Percentiles rank a stretch among this genome's conserved stretches.
These are phyloP conservation scores for Ceyx cyanopectus DNA, from an alignment of 2,113 vertebrate species.

Conservation along the genomic window DNA sequence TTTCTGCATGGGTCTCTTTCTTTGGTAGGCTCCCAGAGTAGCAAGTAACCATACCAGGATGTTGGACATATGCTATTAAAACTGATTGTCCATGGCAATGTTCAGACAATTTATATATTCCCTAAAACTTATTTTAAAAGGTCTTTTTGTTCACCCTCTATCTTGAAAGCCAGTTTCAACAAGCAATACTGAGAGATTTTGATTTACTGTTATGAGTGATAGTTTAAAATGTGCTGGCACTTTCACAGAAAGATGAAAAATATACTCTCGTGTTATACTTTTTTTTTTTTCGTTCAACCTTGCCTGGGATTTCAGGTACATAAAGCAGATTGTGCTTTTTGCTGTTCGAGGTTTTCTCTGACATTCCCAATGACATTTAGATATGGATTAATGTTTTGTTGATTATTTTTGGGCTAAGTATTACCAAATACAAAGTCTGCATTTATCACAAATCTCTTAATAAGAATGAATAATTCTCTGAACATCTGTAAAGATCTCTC, in stretches of 20 bases:
- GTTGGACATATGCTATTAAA: constrained; percentile 24
- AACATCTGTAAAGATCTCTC: constrained; percentile 48
- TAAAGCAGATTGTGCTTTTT: background rate
- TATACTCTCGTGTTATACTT: background rate
- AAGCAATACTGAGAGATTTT: constrained; percentile 38
- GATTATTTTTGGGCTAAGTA: constrained; percentile 43
- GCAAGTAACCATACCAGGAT: background rate
- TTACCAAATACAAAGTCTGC: constrained; percentile 46
- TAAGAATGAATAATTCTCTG: constrained; percentile 42
- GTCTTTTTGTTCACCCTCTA: constrained; percentile 14
- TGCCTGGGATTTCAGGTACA: background rate
- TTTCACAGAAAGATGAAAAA: constrained; percentile 54
- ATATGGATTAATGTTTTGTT: constrained; percentile 47
- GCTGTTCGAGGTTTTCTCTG: constrained; percentile 25
- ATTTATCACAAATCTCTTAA: constrained; percentile 29
- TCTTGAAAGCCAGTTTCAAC: constrained; percentile 28
- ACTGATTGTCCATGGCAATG: constrained; percentile 10
- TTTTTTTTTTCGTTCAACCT: background rate
- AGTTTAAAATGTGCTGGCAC: constrained; percentile 9
- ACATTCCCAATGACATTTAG: constrained; percentile 42
- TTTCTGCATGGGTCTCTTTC: constrained; percentile 2
- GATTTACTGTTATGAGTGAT: constrained; percentile 39
- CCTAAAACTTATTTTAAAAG: constrained; percentile 38
- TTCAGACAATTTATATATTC: constrained; percentile 34
- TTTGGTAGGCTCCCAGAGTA: constrained; percentile 27